These are phyloP conservation scores for Drosophila austrosaltans DNA, from an alignment of 2,888 invertebrate genomes.

Conservation along the genomic window DNA sequence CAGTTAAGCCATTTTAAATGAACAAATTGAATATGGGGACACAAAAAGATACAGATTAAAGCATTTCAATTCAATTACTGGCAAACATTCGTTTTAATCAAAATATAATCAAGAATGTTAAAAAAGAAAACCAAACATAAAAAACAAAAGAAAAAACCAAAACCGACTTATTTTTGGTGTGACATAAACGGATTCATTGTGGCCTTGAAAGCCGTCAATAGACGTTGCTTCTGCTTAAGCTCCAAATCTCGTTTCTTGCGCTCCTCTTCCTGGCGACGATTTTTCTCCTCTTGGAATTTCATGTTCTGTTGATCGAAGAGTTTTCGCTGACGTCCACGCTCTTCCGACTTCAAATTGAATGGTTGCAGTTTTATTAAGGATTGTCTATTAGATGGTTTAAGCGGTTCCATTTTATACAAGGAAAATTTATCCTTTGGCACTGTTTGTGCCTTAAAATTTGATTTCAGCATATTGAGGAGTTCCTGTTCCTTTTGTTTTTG, in stretches of 20 bases:
- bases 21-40: constrained; percentile 71
- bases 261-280: constrained; percentile 38
- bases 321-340: constrained; percentile 61
- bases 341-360: constrained; percentile 52
- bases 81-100: constrained; percentile 30
- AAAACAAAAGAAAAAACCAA: constrained; percentile 2
- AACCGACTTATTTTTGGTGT: constrained; percentile 2
- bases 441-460: not conserved
- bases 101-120: constrained; percentile 15
- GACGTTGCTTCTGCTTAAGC: constrained; percentile 47
- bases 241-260: constrained; percentile 36
- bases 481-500: constrained; percentile 43
- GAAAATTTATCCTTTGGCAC: not conserved
- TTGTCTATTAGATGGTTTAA: constrained; percentile 37
- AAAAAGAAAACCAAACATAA: not conserved
- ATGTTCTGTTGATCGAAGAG: constrained; percentile 46
- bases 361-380: constrained; percentile 37
- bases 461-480: not conserved
- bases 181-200: constrained; percentile 56
- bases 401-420: constrained; percentile 3
- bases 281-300: constrained; percentile 43
- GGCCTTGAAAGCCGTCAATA: constrained; percentile 57
- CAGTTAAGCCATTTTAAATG: constrained; percentile 72
- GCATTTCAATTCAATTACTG: constrained; percentile 42
- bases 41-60: constrained; percentile 17